Evolutionary conservation across 2,888 invertebrate genomes (phyloP).

Genomic region (Antitype chi): DNA sequence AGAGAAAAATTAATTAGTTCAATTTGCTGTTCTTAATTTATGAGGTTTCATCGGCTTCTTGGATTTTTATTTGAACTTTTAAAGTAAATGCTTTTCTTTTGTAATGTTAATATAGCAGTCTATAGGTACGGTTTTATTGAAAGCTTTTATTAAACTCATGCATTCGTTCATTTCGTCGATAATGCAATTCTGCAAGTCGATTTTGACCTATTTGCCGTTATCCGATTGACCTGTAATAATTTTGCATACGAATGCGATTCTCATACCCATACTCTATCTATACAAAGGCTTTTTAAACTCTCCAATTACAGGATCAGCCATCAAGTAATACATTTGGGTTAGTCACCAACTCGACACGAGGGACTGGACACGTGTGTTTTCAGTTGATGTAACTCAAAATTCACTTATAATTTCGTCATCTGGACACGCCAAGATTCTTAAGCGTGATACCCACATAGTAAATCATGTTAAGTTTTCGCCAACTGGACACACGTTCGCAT

Average conservation of each 20-base stretch:
- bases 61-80: slow-evolving; percentile 11
- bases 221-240: slow-evolving; percentile 18
- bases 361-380: too few relatives aligned
- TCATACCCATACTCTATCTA: background rate
- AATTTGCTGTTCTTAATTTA: slow-evolving; percentile 29
- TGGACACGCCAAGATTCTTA: too few relatives aligned
- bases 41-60: slow-evolving; percentile 9
- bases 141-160: slow-evolving; percentile 20
- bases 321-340: too few relatives aligned
- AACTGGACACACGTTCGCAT: too few relatives aligned
- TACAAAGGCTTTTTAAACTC: background rate
- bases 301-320: background rate
- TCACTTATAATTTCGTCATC: too few relatives aligned
- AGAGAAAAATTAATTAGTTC: slow-evolving; percentile 9
- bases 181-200: slow-evolving; percentile 31
- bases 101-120: slow-evolving; percentile 4
- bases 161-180: slow-evolving; percentile 9
- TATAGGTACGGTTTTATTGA: slow-evolving; percentile 18
- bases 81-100: slow-evolving; percentile 26
- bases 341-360: too few relatives aligned
- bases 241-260: slow-evolving; percentile 19
- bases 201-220: slow-evolving; percentile 28
- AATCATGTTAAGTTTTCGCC: too few relatives aligned
- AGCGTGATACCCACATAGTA: too few relatives aligned
- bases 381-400: too few relatives aligned